Conservation (phyloP, 2,113 vertebrate genomes). For the Bos javanicus region DNA sequence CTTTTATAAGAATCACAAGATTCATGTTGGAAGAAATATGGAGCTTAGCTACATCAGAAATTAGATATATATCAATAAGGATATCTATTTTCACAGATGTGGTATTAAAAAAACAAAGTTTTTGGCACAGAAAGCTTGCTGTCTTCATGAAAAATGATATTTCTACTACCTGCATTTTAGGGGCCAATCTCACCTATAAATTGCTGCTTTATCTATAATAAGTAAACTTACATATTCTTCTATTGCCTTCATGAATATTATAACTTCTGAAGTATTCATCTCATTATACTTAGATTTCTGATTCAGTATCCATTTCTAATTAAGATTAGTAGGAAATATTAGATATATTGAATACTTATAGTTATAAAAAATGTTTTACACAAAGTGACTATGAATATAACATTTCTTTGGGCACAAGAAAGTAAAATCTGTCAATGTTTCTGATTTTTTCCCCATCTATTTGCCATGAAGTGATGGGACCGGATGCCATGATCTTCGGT, state of each 20-base stretch:
- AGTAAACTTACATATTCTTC: conserved; percentile 60
- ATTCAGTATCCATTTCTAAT: background rate
- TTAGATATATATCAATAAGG: background rate
- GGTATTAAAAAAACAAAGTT: background rate
- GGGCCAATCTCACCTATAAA: background rate
- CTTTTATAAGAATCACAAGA: background rate
- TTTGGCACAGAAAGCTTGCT: background rate
- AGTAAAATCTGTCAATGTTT: background rate
- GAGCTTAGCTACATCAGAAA: background rate
- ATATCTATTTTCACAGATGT: background rate
- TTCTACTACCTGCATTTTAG: conserved; percentile 18
- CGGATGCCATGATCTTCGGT: accelerated
- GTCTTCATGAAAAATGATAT: background rate
- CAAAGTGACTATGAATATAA: background rate
- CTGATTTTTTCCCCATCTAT: background rate
- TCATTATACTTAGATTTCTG: background rate
- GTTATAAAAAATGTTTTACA: background rate
- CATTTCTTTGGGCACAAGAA: background rate
- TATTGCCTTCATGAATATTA: background rate
- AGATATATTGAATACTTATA: background rate
- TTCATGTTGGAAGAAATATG: background rate
- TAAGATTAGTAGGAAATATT: background rate
- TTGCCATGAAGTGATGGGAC: background rate
- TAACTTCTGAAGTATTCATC: background rate
- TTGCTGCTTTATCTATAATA: conserved; percentile 43